A percentile compares a stretch with the other conserved stretches of the same genome.
Evolutionary conservation across 2,113 vertebrate genomes (phyloP).

Genomic region (Pleuronectes platessa): DNA sequence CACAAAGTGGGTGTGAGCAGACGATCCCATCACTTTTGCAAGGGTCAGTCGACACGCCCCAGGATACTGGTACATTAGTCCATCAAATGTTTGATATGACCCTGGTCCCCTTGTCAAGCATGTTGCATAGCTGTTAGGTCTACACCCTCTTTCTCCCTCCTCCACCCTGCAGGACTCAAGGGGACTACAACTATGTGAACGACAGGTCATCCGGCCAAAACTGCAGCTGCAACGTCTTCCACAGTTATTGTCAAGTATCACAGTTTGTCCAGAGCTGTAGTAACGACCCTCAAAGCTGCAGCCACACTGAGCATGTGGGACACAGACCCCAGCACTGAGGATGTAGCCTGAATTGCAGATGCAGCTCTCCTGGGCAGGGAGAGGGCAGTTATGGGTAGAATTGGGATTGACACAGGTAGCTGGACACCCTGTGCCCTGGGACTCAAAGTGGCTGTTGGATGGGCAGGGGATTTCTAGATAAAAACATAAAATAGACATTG

Average conservation of each 20-base stretch:
- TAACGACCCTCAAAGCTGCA: conserved; percentile 71
- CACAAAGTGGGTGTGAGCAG: conserved; percentile 38
- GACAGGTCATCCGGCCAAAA: conserved; percentile 61
- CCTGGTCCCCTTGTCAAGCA: conserved; percentile 63
- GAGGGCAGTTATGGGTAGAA: conserved; percentile 59
- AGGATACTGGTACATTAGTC: conserved; percentile 63
- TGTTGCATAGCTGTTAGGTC: conserved; percentile 46
- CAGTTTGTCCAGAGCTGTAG: conserved; percentile 64
- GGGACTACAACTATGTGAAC: conserved; percentile 37
- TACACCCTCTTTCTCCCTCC: conserved; percentile 62
- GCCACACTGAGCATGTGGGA: conserved; percentile 69
- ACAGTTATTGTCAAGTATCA: conserved; percentile 63
- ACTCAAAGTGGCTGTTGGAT: conserved; percentile 78
- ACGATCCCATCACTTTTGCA: conserved; percentile 51
- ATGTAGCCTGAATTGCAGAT: conserved; percentile 71
- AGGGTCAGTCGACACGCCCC: conserved; percentile 70
- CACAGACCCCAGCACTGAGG: conserved; percentile 64
- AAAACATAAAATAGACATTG: fast-evolving
- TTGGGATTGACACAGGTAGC: conserved; percentile 68
- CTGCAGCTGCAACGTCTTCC: conserved; percentile 64
- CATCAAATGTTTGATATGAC: conserved; percentile 73
- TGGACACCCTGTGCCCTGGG: conserved; percentile 66
- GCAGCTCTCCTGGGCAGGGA: conserved; percentile 69
- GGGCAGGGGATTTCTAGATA: conserved; percentile 68
- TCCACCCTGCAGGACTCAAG: conserved; percentile 48